Base-by-base conservation (phyloP, 2,888 invertebrate species). In the Heliconius cydno region DNA sequence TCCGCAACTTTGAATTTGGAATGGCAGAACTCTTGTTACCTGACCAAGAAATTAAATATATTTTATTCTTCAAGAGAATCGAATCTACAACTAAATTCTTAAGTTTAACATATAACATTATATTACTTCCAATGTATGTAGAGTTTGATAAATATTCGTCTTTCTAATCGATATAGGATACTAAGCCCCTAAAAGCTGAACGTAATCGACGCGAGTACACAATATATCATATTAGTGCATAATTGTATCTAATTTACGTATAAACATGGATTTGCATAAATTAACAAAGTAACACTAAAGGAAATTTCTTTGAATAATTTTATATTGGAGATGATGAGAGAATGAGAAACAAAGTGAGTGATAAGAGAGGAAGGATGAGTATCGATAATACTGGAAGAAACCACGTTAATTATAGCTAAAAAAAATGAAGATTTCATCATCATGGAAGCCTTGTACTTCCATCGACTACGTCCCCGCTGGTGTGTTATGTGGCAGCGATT, bases 221-320 rank as follows among this genome's bases (percentile, higher is more conserved):
- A 28, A 28, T 75, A 75, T 65, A 75, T 75, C 22, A 75, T 13
- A 75, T 75, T 75, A 75, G 46, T 30, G 66, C 41, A 75, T 75
- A 46, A 75, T 75, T 75, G 46, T 12, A 65, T 25, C 28, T 75
- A 75, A 75, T 41, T 30, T 28, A 41, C 19, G 28, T 22, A 46
- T 46, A 66, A 28, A 46, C 38, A 13, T 0, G 66, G 66, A 66
- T 75, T 66, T 46, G 28, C 46, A 75, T 66, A 6, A 41, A 46
- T 66, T 75, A 65, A 13, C 22, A 3, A 28, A 65, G 22, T 30
- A 28, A 13, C 4, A 15, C 1, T 22, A 52, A 9, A 28, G 25
- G n/a, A 25, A n/a, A 46, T 70, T 46, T 28, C n/a, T 25, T 70
- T 70, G 12, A 25, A 15, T 3, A 25, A 15, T 15, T 65, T 28